phyloP scores from a whole-genome alignment of 2,797 vertebrate genomes.

The Manis crassicaudata region DNA sequence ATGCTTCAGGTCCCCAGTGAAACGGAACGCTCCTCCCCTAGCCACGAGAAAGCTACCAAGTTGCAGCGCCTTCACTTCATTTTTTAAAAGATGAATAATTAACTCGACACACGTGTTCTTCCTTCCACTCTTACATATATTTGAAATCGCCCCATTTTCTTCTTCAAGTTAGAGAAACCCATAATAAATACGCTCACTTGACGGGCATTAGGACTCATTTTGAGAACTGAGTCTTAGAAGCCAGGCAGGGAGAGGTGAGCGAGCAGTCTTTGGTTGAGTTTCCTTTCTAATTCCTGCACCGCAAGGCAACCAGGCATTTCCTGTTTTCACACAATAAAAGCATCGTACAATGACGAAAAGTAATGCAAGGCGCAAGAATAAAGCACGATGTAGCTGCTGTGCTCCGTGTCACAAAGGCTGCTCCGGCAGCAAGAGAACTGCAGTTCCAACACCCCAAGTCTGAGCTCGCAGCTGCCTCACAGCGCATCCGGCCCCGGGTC shows the following conservation, averaged over 20 bases:
- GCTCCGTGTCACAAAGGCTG: conserved; percentile 66
- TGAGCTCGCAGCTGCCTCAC: conserved; percentile 14
- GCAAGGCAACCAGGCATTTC: neutral
- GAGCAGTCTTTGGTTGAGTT: neutral
- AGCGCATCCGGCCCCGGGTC: neutral
- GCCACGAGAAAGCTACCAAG: neutral
- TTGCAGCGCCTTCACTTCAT: neutral
- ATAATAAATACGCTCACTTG: neutral
- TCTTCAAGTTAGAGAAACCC: conserved; percentile 38
- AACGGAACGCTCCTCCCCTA: conserved; percentile 19
- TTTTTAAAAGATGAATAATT: neutral
- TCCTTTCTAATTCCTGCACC: neutral
- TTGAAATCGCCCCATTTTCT: conserved; percentile 51
- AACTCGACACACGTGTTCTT: conserved; percentile 2
- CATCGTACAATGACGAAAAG: neutral
- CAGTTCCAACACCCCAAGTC: neutral
- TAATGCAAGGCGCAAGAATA: neutral
- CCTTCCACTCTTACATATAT: neutral
- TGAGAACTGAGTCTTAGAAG: neutral
- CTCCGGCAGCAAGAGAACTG: neutral
- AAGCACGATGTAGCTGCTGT: neutral
- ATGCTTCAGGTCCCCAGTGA: neutral
- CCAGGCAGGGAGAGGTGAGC: neutral
- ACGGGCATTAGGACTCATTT: conserved; percentile 17
- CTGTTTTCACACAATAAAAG: conserved; percentile 52